Base-by-base conservation (phyloP, 2,797 vertebrate genomes). In the Aratinga solstitialis region DNA sequence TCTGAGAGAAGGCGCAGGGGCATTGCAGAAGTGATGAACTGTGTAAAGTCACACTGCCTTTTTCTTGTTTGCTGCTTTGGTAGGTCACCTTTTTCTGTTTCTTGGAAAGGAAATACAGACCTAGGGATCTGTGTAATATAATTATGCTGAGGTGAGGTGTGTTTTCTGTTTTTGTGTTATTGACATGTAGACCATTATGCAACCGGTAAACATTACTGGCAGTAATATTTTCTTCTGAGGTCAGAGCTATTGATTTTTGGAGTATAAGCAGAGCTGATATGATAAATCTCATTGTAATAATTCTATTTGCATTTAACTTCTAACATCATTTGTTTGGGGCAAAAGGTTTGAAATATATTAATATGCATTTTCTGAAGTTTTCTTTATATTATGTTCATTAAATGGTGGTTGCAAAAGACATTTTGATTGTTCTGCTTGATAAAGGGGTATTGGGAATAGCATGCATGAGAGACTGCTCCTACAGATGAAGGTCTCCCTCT, bases 211-310 rank as follows among this genome's bases (percentile, higher is more conserved):
- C 40, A 94, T 96, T 92, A 96, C 84, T 91, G 84, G 50, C 62
- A 94, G 18, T 79, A 84, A 34, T 88, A 58, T 38, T 75, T 91
- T 77, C 54, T 87, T 93, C 42, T 87, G 69, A 93, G 66, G 67
- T 68, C 75, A 89, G 19, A 7, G 0, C 63, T 94, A 91, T 94
- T 95, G 87, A 93, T 96, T 96, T 96, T 94, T 92, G 45, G 53
- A 56, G 11, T 61, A 47, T 84, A 81, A 94, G 45, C 45, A 79
- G 50, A 59, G 71, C 53, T 73, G 21, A 74, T 68, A 38, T 34
- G 78, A 74, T 90, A 91, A 83, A 81, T 93, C 48, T 75, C 72
- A 69, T 1, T 1, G 29, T 74, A 83, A 86, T 74, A 76, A 84
- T 80, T 74, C 21, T 85, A 23, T 71, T 89, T 86, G 21, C 6